Conservation (phyloP, 2,113 vertebrate genomes). For the Mirounga angustirostris region DNA sequence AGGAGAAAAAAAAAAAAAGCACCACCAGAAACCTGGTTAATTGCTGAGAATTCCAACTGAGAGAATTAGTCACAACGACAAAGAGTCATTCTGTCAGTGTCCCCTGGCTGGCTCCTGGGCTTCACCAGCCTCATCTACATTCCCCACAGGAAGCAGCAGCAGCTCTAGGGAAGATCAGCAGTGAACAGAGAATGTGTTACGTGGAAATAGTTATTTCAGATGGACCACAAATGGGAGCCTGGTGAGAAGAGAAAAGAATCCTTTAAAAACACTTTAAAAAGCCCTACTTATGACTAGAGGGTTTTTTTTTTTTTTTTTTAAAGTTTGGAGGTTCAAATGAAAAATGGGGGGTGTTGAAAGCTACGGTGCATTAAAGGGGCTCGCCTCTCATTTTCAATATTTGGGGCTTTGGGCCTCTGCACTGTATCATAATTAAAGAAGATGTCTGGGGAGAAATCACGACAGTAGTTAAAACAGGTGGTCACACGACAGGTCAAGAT, state of each 20-base stretch:
- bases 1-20: not conserved
- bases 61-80: not conserved
- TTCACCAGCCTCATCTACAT: not conserved
- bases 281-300: not conserved
- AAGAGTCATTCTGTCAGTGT: not conserved
- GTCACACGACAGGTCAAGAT: not conserved
- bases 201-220: not conserved
- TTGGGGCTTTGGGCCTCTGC: not conserved
- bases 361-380: not conserved
- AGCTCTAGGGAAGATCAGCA: not conserved
- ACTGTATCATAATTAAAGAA: not conserved
- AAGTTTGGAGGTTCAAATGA: not conserved
- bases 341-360: not conserved
- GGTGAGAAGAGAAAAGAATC: not conserved
- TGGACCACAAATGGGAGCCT: not conserved
- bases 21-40: not conserved
- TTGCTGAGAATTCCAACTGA: constrained; percentile 15
- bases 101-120: not conserved
- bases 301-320: not conserved
- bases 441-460: not conserved
- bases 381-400: not conserved
- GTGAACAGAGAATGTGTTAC: not conserved
- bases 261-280: not conserved
- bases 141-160: not conserved
- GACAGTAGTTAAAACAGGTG: not conserved